Percentiles rank a stretch among this genome's conserved stretches.
Evolutionary conservation across 2,888 invertebrate species (phyloP).

Genomic region (Laspeyria flexula): DNA sequence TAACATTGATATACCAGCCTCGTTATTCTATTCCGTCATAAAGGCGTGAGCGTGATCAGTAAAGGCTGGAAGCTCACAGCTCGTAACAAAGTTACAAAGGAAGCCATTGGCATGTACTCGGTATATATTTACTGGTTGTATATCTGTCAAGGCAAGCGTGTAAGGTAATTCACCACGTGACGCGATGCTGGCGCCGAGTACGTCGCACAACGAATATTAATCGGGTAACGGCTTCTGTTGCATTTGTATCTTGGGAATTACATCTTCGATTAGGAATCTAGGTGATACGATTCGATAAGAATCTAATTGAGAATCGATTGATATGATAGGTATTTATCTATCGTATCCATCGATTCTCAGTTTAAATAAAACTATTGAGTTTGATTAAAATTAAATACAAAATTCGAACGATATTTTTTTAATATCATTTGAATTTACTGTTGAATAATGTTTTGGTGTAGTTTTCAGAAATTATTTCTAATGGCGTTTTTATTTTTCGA

Average conservation of each 20-base stretch:
- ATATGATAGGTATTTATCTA: no score
- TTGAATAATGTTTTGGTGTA: no score
- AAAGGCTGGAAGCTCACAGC: constrained; percentile 10
- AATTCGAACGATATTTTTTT: no score
- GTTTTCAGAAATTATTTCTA: no score
- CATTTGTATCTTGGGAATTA: constrained; percentile 12
- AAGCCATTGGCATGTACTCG: constrained; percentile 33
- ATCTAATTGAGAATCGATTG: no score
- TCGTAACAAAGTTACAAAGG: constrained; percentile 34
- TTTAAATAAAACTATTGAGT: no score
- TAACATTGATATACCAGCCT: background rate
- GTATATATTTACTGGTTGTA: constrained; percentile 26
- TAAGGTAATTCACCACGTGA: constrained; percentile 52
- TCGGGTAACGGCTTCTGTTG: constrained; percentile 33
- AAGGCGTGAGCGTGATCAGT: constrained; percentile 32
- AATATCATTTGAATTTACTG: no score
- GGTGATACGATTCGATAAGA: no score
- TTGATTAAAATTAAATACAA: no score
- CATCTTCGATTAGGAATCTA: no score
- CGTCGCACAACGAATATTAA: constrained; percentile 47
- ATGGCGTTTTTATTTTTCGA: no score
- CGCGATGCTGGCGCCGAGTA: constrained; percentile 39
- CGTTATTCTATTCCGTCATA: constrained; percentile 16
- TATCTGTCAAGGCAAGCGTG: constrained; percentile 42
- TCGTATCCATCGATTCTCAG: no score